Percentiles rank a stretch among this genome's conserved stretches.
phyloP scores from a whole-genome alignment of 1,140 invertebrate genomes.

The Agrypnia vestita region DNA sequence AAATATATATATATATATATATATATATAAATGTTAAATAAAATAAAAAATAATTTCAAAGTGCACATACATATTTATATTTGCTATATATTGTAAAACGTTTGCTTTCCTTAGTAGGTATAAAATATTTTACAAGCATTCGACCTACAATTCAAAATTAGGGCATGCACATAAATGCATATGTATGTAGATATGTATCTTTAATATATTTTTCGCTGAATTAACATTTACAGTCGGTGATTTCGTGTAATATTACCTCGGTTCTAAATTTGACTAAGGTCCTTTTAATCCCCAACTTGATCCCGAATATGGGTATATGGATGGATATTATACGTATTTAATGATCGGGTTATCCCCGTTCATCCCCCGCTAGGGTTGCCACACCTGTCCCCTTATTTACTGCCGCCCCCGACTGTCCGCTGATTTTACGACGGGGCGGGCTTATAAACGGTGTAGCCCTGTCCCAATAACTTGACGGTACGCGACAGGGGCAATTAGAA shows the following conservation, averaged over 20 bases:
- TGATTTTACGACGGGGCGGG: slow-evolving; percentile 35
- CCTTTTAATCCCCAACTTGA: slow-evolving; percentile 29
- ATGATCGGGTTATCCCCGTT: slow-evolving; percentile 55
- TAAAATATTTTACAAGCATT: no score
- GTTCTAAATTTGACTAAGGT: slow-evolving; percentile 27
- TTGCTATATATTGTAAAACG: no score
- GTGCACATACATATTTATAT: no score
- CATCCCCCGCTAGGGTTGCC: slow-evolving; percentile 27
- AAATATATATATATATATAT: no score
- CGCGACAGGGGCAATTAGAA: slow-evolving; percentile 40
- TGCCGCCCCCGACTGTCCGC: slow-evolving; percentile 40
- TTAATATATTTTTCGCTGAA: not conserved
- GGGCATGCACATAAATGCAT: no score
- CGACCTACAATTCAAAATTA: no score
- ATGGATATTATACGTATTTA: slow-evolving; percentile 51
- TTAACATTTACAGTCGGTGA: slow-evolving; percentile 31
- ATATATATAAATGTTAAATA: no score
- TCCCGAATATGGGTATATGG: slow-evolving; percentile 26
- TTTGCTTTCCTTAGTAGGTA: no score
- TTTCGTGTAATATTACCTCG: slow-evolving; percentile 21
- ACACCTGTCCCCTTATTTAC: slow-evolving; percentile 60
- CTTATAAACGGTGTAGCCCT: not conserved
- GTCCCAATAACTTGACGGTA: slow-evolving; percentile 10
- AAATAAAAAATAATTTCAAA: no score
- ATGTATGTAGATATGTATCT: no score